phyloP scores from a whole-genome alignment of 2,113 vertebrate species.

The Atrichornis clamosus region DNA sequence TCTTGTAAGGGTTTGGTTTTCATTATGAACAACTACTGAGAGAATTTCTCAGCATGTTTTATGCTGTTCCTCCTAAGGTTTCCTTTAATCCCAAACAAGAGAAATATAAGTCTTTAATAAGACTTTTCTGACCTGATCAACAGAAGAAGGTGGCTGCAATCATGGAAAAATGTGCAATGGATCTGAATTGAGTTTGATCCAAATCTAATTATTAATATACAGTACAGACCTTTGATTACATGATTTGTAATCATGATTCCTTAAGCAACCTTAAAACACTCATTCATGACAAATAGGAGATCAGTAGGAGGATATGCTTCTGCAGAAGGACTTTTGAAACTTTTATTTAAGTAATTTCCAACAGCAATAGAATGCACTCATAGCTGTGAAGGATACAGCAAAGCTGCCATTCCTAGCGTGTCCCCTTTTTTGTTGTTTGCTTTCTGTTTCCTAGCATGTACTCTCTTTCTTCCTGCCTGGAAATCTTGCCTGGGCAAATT shows the following conservation, averaged over 20 bases:
- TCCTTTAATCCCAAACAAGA: not conserved
- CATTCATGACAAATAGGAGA: not conserved
- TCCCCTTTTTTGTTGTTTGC: not conserved
- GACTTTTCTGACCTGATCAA: not conserved
- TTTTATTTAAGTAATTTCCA: not conserved
- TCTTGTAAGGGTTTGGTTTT: not conserved
- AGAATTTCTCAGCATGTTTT: not conserved
- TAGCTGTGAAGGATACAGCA: not conserved
- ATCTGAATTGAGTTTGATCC: not conserved
- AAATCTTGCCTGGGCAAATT: not conserved
- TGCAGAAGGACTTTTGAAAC: not conserved
- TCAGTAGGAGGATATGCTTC: not conserved
- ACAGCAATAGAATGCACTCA: not conserved
- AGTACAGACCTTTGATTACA: conserved; percentile 7
- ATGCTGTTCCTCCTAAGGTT: not conserved
- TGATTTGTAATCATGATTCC: not conserved
- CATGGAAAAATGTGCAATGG: not conserved
- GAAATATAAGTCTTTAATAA: not conserved
- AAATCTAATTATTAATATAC: not conserved
- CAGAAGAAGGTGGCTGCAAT: not conserved
- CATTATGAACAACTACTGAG: not conserved
- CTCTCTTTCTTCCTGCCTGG: not conserved
- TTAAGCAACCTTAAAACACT: not conserved
- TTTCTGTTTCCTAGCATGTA: not conserved
- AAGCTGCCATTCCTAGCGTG: not conserved